Evolutionary conservation across 2,797 vertebrate genomes (phyloP).

Genomic region (Lagorchestes hirsutus): DNA sequence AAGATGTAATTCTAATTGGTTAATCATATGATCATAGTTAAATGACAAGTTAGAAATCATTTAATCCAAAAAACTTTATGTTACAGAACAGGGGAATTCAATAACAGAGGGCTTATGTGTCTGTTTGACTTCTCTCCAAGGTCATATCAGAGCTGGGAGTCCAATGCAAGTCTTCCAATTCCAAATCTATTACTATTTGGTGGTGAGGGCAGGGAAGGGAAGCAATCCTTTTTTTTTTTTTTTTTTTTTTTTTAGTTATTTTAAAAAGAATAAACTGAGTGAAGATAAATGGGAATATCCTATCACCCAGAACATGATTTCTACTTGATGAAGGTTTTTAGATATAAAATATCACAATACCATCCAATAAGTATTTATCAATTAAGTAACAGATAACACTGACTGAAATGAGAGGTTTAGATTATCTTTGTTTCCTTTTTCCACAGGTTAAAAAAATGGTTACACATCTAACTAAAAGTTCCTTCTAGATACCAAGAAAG

Average conservation of each 20-base stretch:
- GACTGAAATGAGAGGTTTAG: constrained; percentile 1
- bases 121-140: background rate
- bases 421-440: constrained; percentile 8
- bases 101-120: background rate
- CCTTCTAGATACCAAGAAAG: background rate
- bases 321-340: background rate
- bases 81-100: background rate
- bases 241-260: background rate
- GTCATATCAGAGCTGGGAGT: background rate
- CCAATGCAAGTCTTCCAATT: background rate
- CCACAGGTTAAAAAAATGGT: background rate
- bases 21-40: constrained; percentile 1
- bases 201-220: background rate
- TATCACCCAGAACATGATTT: background rate
- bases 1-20: constrained; percentile 46
- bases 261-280: background rate
- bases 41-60: background rate
- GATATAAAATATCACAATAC: background rate
- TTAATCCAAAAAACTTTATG: background rate
- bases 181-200: background rate
- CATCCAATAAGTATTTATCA: background rate
- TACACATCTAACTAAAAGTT: constrained; percentile 12
- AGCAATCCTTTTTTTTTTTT: background rate
- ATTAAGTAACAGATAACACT: background rate
- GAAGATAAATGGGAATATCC: background rate